Base-by-base conservation (phyloP, 2,888 invertebrate species). In the Parnassius smintheus region DNA sequence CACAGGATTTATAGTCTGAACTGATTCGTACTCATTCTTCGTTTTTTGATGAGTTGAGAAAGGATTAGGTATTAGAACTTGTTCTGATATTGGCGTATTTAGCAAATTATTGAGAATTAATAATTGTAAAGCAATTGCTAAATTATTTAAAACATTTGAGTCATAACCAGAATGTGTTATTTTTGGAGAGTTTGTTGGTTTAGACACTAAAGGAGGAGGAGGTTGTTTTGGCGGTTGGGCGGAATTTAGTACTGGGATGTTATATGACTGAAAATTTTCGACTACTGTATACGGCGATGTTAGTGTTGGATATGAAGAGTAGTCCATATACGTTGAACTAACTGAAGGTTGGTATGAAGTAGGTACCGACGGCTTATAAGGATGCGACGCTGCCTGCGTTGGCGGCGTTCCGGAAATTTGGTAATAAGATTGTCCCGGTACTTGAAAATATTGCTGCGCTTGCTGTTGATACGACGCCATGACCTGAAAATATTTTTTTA, bases 71-170 rank as follows among this genome's bases (percentile, higher is more conserved):
- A 41, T 46, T 13, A 61, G 10, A 2, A 57, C 35, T 3, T 61
- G 13, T 9, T 78, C 71, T 42, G 71, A 65, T 18, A 71, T 66
- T 2, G 83, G 80, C 9, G 75, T 66, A 44, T 82, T 84, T 9
- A 89, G 65, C 12, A 90, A 77, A 64, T 88, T 89, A 45, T 79
- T 88, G 0, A 90, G 75, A 9, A 89, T 82, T 1, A 90, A 62
- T 9, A 90, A 62, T 48, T 89, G 89, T 55, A 90, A 70, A 0
- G 89, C 88, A 48, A 89, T 81, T 2, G 89, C 90, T 66, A 90
- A 70, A 66, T 89, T 90, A 52, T 89, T 90, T 0, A 90, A 64
- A 0, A 88, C 75, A 35, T 78, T 80, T 0, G 81, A 67, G 58
- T 90, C 88, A 25, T 83, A 68, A 35, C 66, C 59, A 50, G 62